Percentiles rank a stretch among this genome's conserved stretches.
phyloP scores from a whole-genome alignment of 2,888 invertebrate species.

The Anodontia alba region DNA sequence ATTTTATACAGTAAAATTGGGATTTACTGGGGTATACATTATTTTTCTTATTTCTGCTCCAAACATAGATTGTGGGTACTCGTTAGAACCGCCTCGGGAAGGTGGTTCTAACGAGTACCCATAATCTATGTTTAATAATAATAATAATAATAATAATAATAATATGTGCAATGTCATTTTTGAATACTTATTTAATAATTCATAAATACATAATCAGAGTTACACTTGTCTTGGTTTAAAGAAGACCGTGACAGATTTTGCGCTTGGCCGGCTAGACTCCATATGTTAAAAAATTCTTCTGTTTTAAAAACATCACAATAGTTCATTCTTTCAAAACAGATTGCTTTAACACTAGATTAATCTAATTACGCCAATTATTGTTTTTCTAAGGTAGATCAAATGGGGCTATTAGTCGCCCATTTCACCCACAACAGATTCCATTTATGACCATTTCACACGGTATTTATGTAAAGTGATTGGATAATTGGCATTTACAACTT shows the following conservation, averaged over 20 bases:
- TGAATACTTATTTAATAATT: too few species aligned
- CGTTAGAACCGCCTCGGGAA: too few species aligned
- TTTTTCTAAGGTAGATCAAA: neutral
- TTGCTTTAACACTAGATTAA: constrained; percentile 4
- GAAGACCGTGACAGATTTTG: neutral
- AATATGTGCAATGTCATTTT: too few species aligned
- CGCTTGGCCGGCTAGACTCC: constrained; percentile 8
- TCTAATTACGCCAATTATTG: constrained; percentile 6
- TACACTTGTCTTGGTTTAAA: neutral
- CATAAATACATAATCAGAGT: neutral
- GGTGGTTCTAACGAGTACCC: too few species aligned
- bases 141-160: too few species aligned
- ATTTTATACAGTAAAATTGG: too few species aligned
- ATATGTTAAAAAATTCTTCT: constrained; percentile 10
- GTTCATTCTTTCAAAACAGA: neutral
- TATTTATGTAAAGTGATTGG: neutral
- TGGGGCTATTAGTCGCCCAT: constrained; percentile 3
- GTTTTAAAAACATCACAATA: neutral
- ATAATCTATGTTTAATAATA: too few species aligned
- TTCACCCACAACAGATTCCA: neutral
- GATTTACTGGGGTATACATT: too few species aligned
- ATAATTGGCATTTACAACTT: constrained; percentile 11
- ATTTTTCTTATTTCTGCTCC: too few species aligned
- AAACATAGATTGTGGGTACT: too few species aligned
- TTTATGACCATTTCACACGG: constrained; percentile 4